A percentile compares a stretch with the other conserved stretches of the same genome.
Evolutionary conservation across 2,888 invertebrate genomes (phyloP).

Genomic region (Gandaritis pyraliata): DNA sequence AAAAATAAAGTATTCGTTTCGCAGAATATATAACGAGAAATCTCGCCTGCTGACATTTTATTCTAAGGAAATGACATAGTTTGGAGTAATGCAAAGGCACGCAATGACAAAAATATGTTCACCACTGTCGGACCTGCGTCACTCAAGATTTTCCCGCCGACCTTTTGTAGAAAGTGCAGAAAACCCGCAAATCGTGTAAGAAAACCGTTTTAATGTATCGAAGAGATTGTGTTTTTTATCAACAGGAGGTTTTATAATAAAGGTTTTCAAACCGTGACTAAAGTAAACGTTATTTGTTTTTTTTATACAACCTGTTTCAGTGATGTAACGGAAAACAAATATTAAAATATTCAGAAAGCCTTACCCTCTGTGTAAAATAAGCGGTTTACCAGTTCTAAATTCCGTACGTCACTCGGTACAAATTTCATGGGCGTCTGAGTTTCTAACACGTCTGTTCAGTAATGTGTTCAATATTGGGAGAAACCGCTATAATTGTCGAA

Average conservation of each 20-base stretch:
- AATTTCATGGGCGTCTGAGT: constrained; percentile 33
- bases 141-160: constrained; percentile 60
- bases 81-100: constrained; percentile 57
- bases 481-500: constrained; percentile 47
- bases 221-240: constrained; percentile 44
- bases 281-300: constrained; percentile 19
- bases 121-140: constrained; percentile 68
- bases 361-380: constrained; percentile 10
- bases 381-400: constrained; percentile 22
- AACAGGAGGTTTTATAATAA: constrained; percentile 10
- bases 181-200: constrained; percentile 58
- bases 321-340: constrained; percentile 12
- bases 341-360: constrained; percentile 10
- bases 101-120: constrained; percentile 69
- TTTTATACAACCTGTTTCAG: constrained; percentile 7
- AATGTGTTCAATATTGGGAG: constrained; percentile 39
- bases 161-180: constrained; percentile 61
- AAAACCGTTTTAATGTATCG: constrained; percentile 46
- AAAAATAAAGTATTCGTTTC: not conserved
- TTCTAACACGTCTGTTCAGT: constrained; percentile 31
- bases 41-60: constrained; percentile 28
- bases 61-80: constrained; percentile 40
- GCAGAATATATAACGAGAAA: constrained; percentile 20
- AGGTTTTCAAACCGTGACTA: constrained; percentile 13
- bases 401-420: constrained; percentile 26